Conservation (phyloP, 2,113 vertebrate species). For the Sceloporus tristichus region DNA sequence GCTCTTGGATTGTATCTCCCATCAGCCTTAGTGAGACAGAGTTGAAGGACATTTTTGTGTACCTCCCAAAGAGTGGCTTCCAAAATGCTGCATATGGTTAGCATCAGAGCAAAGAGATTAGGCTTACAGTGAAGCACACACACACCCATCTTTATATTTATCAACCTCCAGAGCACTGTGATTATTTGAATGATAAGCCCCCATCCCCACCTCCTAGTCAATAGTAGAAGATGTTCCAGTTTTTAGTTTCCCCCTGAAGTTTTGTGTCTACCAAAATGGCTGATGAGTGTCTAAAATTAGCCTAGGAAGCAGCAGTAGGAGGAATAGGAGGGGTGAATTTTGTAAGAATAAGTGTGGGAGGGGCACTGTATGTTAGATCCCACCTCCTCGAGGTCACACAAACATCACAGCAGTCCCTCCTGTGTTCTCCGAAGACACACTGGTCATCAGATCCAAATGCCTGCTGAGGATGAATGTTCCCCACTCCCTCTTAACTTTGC, state of each 20-base stretch:
- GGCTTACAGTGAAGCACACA: neutral
- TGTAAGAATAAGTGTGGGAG: neutral
- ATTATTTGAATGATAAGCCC: neutral
- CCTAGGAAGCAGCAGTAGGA: neutral
- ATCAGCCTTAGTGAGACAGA: neutral
- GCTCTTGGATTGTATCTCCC: neutral
- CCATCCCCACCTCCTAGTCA: neutral
- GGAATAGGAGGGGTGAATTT: too few species aligned
- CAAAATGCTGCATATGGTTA: neutral
- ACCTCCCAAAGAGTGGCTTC: neutral
- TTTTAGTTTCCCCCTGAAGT: neutral
- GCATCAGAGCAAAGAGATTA: neutral
- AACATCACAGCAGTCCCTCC: neutral
- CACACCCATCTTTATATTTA: neutral
- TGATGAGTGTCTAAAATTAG: conserved; percentile 18
- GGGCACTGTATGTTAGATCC: neutral
- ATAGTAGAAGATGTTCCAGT: neutral
- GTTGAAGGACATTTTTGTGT: too few species aligned
- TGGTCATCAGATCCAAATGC: neutral
- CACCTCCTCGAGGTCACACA: neutral
- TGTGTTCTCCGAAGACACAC: neutral
- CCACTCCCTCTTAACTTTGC: neutral
- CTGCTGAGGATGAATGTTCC: neutral
- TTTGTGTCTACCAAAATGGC: neutral
- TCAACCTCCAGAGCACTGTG: neutral